Evolutionary conservation across 2,888 invertebrate genomes (phyloP), one percentile per base, ranked within the genome.

Genomic region (Cataglyphis altisquamis): DNA sequence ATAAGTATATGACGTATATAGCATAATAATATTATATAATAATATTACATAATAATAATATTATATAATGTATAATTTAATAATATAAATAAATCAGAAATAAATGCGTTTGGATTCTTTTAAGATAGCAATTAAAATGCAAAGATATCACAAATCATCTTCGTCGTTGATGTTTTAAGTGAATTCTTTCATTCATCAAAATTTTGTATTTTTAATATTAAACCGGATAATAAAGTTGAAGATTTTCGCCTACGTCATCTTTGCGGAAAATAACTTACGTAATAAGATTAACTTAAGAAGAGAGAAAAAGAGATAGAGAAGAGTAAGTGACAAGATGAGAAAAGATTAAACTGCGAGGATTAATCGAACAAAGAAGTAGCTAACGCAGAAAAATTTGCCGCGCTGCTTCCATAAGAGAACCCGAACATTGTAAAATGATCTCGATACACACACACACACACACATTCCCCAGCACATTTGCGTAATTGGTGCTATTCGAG

Each of bases 361-460:
- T 89, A 89, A 80, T 77, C 57, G 80, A 41, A 74, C 83, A 88
- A 88, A 86, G 84, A 87, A 89, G 85, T 80, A 82, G 64, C 74
- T 81, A 74, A 82, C 78, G 84, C 52, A 82, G 78, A 87, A 89
- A 88, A 84, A 86, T 85, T 86, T 85, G 81, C 80, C 85, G 68
- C 52, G 45, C 57, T 75, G 64, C 73, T 84, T 83, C 32, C 21
- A 8, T n/a, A 62, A 52, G 29, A 72, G 77, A 52, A 70, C 29
- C 55, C 68, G 36, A 48, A 63, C 67, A 62, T 45, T 78, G 67
- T 85, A 78, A 83, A 85, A 64, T 86, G 39, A 83, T 72, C 60
- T 15, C 48, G 63, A 62, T 52, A 72, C 39, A 55, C 55, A 32
- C 41, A 32, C 41, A 4, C 41, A 45, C 8, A 1, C 29, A 18